Conservation (phyloP, 1,140 invertebrate genomes). For the Zaprionus taronus region DNA sequence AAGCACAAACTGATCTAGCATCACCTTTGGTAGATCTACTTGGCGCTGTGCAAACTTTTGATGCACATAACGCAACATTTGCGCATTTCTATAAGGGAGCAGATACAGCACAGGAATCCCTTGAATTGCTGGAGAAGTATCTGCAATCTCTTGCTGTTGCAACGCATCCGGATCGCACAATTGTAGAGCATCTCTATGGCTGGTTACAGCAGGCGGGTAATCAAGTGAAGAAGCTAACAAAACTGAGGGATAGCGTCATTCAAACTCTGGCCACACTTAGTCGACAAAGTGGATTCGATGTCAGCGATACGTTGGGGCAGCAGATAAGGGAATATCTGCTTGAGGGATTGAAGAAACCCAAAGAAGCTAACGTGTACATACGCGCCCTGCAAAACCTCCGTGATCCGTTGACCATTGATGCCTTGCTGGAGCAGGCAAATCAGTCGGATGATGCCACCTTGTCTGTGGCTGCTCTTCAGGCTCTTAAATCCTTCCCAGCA, state of each 20-base stretch:
- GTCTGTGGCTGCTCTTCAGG: conserved; percentile 88
- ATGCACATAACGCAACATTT: conserved; percentile 89
- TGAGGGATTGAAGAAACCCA: conserved; percentile 83
- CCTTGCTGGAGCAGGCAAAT: conserved; percentile 86
- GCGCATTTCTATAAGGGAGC: conserved; percentile 87
- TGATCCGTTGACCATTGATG: conserved; percentile 86
- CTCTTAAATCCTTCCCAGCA: conserved; percentile 86
- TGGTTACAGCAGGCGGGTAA: conserved; percentile 79
- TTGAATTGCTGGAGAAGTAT: conserved; percentile 89
- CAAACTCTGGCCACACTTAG: conserved; percentile 88
- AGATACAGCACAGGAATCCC: conserved; percentile 85
- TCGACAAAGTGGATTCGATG: conserved; percentile 78
- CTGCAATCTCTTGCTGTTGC: conserved; percentile 89
- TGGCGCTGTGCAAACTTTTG: conserved; percentile 88
- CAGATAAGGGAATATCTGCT: conserved; percentile 54
- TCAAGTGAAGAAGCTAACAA: conserved; percentile 85
- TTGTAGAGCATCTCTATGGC: conserved; percentile 87
- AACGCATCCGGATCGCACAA: conserved; percentile 86
- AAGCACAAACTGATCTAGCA: conserved; percentile 85
- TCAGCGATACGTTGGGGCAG: conserved; percentile 55
- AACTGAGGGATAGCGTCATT: conserved; percentile 88
- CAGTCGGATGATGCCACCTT: conserved; percentile 85
- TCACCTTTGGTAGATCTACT: conserved; percentile 89
- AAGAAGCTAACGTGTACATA: conserved; percentile 86
- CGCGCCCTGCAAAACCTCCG: conserved; percentile 89